A percentile compares a stretch with the other conserved stretches of the same genome.
phyloP scores from a whole-genome alignment of 2,888 invertebrate genomes.

The Xestia xanthographa region DNA sequence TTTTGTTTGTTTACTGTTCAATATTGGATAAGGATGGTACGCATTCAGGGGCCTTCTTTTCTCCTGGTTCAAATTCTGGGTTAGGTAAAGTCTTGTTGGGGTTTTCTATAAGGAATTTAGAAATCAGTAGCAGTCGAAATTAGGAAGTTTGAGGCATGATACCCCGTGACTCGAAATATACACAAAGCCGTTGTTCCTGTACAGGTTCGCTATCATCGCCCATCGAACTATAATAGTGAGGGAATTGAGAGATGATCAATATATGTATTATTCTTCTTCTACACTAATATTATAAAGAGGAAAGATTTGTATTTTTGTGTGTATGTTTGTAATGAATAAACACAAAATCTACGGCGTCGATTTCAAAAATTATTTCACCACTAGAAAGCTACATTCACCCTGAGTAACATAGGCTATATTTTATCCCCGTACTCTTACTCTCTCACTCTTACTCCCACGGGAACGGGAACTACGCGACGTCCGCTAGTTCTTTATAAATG shows the following conservation, averaged over 20 bases:
- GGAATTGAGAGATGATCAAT: not conserved
- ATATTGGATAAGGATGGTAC: conserved; percentile 4
- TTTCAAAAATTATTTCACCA: no score
- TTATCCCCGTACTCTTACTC: no score
- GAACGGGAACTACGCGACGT: no score
- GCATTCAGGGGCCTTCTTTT: not conserved
- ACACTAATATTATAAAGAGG: no score
- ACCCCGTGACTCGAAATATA: not conserved
- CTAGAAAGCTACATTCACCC: no score
- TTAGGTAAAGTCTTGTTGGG: not conserved
- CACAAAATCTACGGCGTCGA: no score
- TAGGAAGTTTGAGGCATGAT: not conserved
- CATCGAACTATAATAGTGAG: not conserved
- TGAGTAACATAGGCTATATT: no score
- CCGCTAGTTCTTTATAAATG: no score
- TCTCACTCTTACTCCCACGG: no score
- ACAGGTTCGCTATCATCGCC: not conserved
- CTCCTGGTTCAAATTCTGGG: not conserved
- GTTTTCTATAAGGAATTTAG: not conserved
- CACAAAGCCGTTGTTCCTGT: not conserved
- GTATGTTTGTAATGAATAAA: no score
- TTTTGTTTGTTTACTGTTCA: conserved; percentile 47
- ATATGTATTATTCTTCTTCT: no score
- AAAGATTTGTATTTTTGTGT: no score
- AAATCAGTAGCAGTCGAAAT: not conserved